phyloP scores from a whole-genome alignment of 2,888 invertebrate genomes.

The Griposia aprilina region DNA sequence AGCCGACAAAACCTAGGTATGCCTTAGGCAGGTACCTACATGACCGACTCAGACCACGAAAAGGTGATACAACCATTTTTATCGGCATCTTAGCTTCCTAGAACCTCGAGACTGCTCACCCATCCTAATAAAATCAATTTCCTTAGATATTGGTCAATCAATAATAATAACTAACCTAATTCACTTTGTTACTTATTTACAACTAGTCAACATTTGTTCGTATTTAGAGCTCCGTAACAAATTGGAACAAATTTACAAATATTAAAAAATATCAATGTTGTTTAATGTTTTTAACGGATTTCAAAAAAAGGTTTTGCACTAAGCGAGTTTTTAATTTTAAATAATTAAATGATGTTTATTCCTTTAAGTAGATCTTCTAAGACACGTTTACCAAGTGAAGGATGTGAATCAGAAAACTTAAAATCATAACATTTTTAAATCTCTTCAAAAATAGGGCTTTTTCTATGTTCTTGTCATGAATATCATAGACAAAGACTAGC shows the following conservation, averaged over 20 bases:
- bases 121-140: slow-evolving; percentile 1
- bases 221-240: background rate
- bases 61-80: background rate
- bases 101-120: background rate
- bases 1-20: background rate
- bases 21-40: slow-evolving; percentile 1
- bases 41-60: background rate
- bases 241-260: background rate
- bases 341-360: background rate
- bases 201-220: background rate
- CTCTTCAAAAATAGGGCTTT: background rate
- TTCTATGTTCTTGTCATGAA: background rate
- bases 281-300: background rate
- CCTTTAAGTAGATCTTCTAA: background rate
- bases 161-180: background rate
- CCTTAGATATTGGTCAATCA: background rate
- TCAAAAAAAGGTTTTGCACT: background rate
- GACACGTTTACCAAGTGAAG: background rate
- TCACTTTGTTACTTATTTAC: background rate
- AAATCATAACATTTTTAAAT: background rate
- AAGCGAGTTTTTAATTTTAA: background rate
- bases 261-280: background rate
- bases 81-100: background rate
- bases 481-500: slow-evolving; percentile 2
- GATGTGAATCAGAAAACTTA: background rate